Evolutionary conservation across 2,888 invertebrate genomes (phyloP), one percentile per base, ranked within the genome.

Genomic region (Pocota personata): DNA sequence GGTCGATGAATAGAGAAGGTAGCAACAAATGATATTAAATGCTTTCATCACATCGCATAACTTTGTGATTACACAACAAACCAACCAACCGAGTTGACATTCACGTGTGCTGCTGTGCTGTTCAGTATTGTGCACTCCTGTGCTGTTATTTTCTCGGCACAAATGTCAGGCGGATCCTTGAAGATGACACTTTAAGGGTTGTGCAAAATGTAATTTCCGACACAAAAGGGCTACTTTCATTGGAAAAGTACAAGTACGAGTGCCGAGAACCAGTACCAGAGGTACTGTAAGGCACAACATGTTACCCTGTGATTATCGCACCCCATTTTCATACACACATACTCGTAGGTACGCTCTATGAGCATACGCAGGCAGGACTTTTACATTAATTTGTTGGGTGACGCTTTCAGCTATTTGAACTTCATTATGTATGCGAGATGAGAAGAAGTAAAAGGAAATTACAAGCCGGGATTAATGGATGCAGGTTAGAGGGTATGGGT

Each of bases 11-110:
- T 40, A 40, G 21, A 19, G 50, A 66, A 10, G 52, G 43, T 66
- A 77, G 66, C 72, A 82, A 78, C 83, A 83, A 83, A 83, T 78
- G 83, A 83, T 83, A 83, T 83, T 83, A 83, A 83, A 83, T 83
- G 83, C 83, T 83, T 83, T 83, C 78, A 83, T 55, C 64, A 64
- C 71, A 82, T 82, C 64, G 71, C 77, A 64, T 77, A 46, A 83
- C 83, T 83, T 73, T 83, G 78, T 78, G 78, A 83, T 83, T 83
- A 83, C 72, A 83, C 62, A 83, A 67, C 83, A 83, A 83, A 55
- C 62, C 83, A 83, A 67, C 83, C 77, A 60, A 60, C 52, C 78
- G 67, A 77, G 77, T 77, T 82, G 82, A 82, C 77, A 72, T 77
- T 82, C 82, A 82, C 82, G 72, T 82, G 30, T 75, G 48, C 60